phyloP scores from a whole-genome alignment of 2,113 vertebrate species.

The Scomber colias region DNA sequence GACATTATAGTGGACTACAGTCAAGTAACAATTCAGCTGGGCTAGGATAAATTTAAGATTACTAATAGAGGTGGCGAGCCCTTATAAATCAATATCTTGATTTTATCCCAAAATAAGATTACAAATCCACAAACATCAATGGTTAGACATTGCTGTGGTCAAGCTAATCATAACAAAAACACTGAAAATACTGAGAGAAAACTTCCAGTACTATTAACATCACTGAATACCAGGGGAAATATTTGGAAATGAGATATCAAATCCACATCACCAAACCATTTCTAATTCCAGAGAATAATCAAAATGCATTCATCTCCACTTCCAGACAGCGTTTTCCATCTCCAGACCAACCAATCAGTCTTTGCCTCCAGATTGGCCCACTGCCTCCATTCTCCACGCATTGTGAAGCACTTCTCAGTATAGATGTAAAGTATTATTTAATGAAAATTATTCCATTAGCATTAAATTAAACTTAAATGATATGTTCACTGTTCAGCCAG shows the following conservation, averaged over 20 bases:
- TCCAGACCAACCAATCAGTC: constrained; percentile 51
- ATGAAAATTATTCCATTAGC: constrained; percentile 31
- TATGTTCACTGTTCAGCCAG: constrained; percentile 34
- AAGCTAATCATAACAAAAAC: constrained; percentile 31
- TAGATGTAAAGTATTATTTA: constrained; percentile 22
- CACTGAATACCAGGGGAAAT: constrained; percentile 12
- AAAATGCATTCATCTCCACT: constrained; percentile 22
- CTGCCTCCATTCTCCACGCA: not conserved
- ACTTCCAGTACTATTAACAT: constrained; percentile 44
- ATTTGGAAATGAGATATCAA: constrained; percentile 31
- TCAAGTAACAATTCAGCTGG: constrained; percentile 66
- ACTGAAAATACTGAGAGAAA: constrained; percentile 47
- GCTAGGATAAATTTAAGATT: constrained; percentile 46
- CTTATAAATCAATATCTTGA: constrained; percentile 41
- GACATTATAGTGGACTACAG: constrained; percentile 75
- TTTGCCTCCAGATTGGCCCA: constrained; percentile 13
- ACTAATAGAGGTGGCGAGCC: constrained; percentile 50
- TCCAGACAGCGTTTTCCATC: constrained; percentile 34
- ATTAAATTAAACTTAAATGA: constrained; percentile 42
- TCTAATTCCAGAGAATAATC: constrained; percentile 10
- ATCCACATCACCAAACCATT: constrained; percentile 23
- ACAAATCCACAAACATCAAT: constrained; percentile 47
- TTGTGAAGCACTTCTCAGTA: constrained; percentile 15
- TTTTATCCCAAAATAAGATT: constrained; percentile 34
- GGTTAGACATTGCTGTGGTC: constrained; percentile 48